These are phyloP conservation scores for Drosophila bocki DNA, from an alignment of 1,140 invertebrate genomes.

Conservation along the genomic window DNA sequence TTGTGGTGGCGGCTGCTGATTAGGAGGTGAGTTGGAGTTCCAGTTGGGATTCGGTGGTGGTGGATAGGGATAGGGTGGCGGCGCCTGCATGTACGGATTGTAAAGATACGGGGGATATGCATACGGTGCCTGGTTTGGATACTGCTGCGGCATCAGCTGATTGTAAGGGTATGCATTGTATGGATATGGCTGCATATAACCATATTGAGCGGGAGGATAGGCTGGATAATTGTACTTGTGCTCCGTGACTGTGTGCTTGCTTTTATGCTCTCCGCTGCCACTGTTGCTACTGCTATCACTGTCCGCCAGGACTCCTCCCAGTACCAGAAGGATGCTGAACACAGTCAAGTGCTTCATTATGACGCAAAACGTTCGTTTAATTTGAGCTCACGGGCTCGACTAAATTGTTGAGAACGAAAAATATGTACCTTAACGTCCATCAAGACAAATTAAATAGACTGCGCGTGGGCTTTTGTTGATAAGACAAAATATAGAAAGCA, in stretches of 20 bases:
- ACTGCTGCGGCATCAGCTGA: conserved; percentile 16
- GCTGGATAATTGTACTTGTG: conserved; percentile 61
- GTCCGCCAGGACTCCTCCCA: conserved; percentile 36
- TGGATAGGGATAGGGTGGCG: conserved; percentile 12
- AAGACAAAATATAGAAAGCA: conserved; percentile 20
- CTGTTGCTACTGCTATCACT: conserved; percentile 46
- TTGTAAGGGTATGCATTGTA: conserved; percentile 29
- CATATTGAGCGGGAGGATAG: conserved; percentile 13
- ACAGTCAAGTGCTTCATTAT: conserved; percentile 27
- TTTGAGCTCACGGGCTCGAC: conserved; percentile 31
- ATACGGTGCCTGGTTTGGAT: conserved; percentile 2
- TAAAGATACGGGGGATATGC: conserved; percentile 18
- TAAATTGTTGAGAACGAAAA: conserved; percentile 21
- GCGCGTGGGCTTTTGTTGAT: conserved; percentile 27
- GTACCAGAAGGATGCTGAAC: conserved; percentile 31
- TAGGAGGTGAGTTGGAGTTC: conserved; percentile 12
- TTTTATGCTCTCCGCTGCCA: conserved; percentile 32
- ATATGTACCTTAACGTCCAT: conserved; percentile 25
- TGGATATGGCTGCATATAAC: conserved; percentile 14
- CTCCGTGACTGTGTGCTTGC: conserved; percentile 9
- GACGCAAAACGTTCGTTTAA: conserved; percentile 1
- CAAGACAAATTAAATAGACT: conserved; percentile 21
- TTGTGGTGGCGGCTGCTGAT: conserved; percentile 12
- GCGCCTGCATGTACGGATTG: conserved; percentile 33
- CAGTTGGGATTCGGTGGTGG: not conserved